Base-by-base conservation (phyloP, 1,140 invertebrate genomes). In the Megalopta genalis region DNA sequence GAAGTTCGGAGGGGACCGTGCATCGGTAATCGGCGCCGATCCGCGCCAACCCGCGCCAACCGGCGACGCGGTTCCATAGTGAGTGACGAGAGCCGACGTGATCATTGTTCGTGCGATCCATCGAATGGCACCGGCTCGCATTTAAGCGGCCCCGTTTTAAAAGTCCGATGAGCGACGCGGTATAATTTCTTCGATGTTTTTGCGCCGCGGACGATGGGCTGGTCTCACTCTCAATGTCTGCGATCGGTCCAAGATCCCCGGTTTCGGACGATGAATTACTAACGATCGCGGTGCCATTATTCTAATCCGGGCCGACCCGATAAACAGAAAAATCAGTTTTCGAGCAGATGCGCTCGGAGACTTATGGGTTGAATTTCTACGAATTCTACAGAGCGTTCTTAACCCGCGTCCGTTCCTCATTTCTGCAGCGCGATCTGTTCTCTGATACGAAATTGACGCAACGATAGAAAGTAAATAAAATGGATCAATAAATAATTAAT, bases 1-100 rank as follows among this genome's bases (percentile, higher is more conserved):
- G 77, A 73, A 83, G 84, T 77, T 81, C 68, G 77, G 77, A 81
- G 66, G 70, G 65, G 64, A 79, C 69, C 49, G 83, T 63, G 84
- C 74, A 81, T 77, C 54, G 79, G 59, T 63, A 77, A 59, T 81
- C 60, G 63, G 59, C 46, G 57, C 32, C 70, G 42, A 46, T 46
- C 42, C 39, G 39, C 39, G 39, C 39, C 39, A 8, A 4, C 3
- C 42, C 42, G 42, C 42, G 42, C 42, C 42, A 46, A 46, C 42
- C 42, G 68, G 27, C 63, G 60, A 70, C 71, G 69, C 80, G 14
- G 23, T 14, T 42, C 62, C 66, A 66, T 14, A 7, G 49, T 4
- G 32, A 62, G 54, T 60, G 54, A 59, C 49, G 65, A 23, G 54
- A 77, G 60, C 59, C 42, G n/a, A 4, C n/a, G 65, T 1, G 59